Conservation (phyloP, 2,797 vertebrate genomes). For the Peromyscus aztecus region DNA sequence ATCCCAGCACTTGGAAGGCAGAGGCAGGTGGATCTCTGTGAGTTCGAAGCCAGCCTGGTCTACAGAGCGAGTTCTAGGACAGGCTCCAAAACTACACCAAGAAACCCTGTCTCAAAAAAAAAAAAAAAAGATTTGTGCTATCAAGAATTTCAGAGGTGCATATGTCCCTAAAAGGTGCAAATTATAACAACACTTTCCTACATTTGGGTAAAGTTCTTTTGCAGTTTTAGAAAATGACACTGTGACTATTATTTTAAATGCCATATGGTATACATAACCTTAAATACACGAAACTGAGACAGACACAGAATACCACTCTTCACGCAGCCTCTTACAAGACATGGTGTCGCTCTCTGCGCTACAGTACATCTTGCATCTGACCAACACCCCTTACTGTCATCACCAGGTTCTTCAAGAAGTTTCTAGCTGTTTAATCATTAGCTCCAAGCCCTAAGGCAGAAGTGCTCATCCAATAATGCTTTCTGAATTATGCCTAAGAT, state of each 20-base stretch:
- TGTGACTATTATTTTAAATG: constrained; percentile 29
- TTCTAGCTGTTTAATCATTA: constrained; percentile 76
- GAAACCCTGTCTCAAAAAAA: too few relatives aligned
- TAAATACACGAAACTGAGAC: neutral
- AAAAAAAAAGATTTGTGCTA: neutral
- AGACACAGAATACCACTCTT: neutral
- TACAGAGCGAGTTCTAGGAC: too few relatives aligned
- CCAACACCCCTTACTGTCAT: constrained; percentile 80
- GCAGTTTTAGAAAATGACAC: constrained; percentile 36
- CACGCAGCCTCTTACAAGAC: neutral
- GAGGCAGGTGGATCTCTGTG: too few relatives aligned
- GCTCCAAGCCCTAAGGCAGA: neutral
- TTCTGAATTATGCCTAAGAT: constrained; percentile 15
- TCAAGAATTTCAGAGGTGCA: neutral
- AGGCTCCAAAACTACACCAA: too few relatives aligned
- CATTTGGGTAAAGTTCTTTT: neutral
- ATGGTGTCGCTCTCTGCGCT: constrained; percentile 36
- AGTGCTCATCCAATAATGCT: neutral
- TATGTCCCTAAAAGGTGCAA: neutral
- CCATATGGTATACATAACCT: neutral
- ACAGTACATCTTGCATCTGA: constrained; percentile 81
- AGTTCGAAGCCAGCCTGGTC: too few relatives aligned
- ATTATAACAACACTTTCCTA: constrained; percentile 2
- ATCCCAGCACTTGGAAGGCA: too few relatives aligned
- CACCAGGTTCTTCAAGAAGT: constrained; percentile 81